Evolutionary conservation across 2,113 vertebrate genomes (phyloP).

Genomic region (Megaceryle torquata): DNA sequence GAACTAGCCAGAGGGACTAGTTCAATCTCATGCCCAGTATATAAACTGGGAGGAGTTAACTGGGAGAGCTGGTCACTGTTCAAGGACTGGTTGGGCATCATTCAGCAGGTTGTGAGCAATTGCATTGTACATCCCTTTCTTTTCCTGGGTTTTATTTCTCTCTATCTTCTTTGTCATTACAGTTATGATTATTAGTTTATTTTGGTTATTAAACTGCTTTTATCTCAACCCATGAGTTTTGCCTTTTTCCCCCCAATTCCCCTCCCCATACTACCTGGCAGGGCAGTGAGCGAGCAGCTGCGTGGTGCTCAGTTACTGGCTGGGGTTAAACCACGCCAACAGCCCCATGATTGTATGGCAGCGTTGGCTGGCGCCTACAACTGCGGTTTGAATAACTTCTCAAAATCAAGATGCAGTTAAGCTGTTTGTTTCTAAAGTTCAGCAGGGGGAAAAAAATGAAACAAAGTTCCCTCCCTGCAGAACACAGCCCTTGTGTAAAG

Average conservation of each 20-base stretch:
- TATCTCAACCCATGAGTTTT: not conserved
- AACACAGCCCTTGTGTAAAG: not conserved
- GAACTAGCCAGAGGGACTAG: not conserved
- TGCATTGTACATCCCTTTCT: not conserved
- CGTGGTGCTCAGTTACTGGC: not conserved
- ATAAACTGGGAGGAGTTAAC: not conserved
- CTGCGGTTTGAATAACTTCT: not conserved
- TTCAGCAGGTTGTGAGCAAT: not conserved
- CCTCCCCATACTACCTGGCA: not conserved
- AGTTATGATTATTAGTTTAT: too few species aligned
- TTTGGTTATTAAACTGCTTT: not conserved
- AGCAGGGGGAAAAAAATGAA: not conserved
- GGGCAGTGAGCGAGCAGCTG: not conserved
- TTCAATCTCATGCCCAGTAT: too few species aligned
- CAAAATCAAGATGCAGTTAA: not conserved
- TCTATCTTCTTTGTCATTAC: not conserved
- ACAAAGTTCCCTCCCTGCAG: not conserved
- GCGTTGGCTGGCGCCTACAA: not conserved
- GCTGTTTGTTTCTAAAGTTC: not conserved
- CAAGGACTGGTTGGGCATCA: not conserved
- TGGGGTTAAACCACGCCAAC: not conserved
- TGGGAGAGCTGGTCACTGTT: not conserved
- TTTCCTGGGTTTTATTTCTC: not conserved
- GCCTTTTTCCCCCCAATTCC: not conserved
- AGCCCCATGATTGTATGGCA: accelerated